Conservation (phyloP, 2,797 vertebrate genomes). For the Sebastes hopkinsi region DNA sequence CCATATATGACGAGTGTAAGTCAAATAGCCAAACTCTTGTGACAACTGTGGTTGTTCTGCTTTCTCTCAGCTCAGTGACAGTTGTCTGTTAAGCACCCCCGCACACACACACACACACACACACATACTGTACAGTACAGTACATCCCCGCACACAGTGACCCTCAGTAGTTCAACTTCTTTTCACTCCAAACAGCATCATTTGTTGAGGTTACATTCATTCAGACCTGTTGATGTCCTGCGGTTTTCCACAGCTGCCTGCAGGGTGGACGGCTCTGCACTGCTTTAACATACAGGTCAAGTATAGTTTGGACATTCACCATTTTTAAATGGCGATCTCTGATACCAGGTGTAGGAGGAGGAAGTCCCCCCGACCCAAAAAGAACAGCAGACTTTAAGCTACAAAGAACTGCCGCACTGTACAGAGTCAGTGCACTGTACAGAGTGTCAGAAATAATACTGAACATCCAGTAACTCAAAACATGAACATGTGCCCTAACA, state of each 20-base stretch:
- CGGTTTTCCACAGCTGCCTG: not conserved
- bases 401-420: not conserved
- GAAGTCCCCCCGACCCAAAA: not conserved
- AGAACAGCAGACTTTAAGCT: not conserved
- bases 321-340: not conserved
- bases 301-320: not conserved
- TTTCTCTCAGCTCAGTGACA: slow-evolving; percentile 51
- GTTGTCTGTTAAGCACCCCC: slow-evolving; percentile 15
- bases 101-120: not conserved
- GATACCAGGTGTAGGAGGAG: not conserved
- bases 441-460: not conserved
- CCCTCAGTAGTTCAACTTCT: slow-evolving; percentile 13
- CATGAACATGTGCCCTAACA: not conserved
- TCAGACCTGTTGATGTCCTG: not conserved
- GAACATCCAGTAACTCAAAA: not conserved
- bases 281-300: not conserved
- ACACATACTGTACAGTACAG: not conserved
- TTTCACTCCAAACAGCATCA: slow-evolving; percentile 19
- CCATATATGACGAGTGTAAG: slow-evolving; percentile 60
- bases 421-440: not conserved
- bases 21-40: slow-evolving; percentile 33
- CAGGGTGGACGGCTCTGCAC: not conserved
- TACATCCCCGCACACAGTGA: not conserved
- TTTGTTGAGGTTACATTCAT: not conserved
- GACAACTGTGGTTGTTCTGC: slow-evolving; percentile 50